Evolutionary conservation across 2,888 invertebrate genomes (phyloP).

Genomic region (Plebejus melissa): DNA sequence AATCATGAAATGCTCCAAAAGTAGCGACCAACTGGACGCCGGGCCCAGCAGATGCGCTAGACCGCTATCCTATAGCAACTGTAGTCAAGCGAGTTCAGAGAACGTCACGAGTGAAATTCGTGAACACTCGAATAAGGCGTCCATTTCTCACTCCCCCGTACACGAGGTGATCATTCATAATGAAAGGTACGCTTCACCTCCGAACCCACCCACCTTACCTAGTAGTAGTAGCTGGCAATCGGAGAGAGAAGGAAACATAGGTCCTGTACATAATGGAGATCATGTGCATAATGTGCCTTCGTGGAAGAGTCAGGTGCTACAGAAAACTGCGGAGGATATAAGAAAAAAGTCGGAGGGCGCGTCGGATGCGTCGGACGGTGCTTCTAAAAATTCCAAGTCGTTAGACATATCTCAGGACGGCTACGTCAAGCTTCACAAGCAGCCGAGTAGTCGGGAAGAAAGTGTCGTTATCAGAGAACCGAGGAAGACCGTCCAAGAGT

Average conservation of each 20-base stretch:
- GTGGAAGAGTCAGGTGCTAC: constrained; percentile 72
- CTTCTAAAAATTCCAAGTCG: constrained; percentile 53
- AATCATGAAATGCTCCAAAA: constrained; percentile 61
- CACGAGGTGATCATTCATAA: constrained; percentile 56
- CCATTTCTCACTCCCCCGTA: constrained; percentile 64
- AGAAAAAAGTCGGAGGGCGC: constrained; percentile 61
- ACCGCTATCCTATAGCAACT: constrained; percentile 44
- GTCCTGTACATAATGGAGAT: constrained; percentile 43
- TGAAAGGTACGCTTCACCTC: constrained; percentile 56
- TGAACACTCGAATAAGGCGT: constrained; percentile 62
- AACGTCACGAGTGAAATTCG: constrained; percentile 73
- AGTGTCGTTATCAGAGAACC: constrained; percentile 54
- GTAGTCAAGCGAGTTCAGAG: constrained; percentile 49
- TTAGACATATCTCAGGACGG: constrained; percentile 73
- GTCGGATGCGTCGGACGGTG: constrained; percentile 57
- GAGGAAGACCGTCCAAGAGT: constrained; percentile 80
- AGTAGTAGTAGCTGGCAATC: constrained; percentile 48
- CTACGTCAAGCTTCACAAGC: constrained; percentile 70
- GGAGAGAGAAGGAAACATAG: constrained; percentile 45
- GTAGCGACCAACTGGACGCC: constrained; percentile 66
- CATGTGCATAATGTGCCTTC: constrained; percentile 47
- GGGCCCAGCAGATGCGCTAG: constrained; percentile 56
- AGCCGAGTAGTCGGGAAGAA: constrained; percentile 50
- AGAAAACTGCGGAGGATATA: constrained; percentile 70
- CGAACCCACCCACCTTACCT: constrained; percentile 58